Percentiles rank a stretch among this genome's conserved stretches.
phyloP scores from a whole-genome alignment of 2,113 vertebrate genomes.

The Procavia capensis region DNA sequence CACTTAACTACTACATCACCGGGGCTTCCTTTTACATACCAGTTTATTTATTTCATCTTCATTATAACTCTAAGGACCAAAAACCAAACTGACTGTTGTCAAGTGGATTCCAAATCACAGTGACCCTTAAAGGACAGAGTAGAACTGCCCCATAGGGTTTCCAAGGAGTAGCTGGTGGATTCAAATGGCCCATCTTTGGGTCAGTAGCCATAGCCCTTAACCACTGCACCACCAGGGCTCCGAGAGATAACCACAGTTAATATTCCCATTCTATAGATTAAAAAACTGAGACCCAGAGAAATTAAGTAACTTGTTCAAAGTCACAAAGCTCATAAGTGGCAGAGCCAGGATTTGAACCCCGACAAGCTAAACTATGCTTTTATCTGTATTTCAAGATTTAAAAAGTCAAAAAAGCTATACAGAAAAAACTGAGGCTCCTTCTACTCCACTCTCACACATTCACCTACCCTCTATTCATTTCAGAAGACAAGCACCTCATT shows the following conservation, averaged over 20 bases:
- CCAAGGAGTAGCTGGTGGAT: too few relatives aligned
- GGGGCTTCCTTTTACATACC: too few relatives aligned
- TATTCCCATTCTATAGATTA: background rate
- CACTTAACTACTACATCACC: too few relatives aligned
- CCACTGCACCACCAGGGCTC: too few relatives aligned
- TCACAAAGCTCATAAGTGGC: background rate
- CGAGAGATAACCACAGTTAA: background rate
- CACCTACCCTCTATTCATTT: background rate
- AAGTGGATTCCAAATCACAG: too few relatives aligned
- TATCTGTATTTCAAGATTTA: background rate
- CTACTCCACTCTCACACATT: background rate
- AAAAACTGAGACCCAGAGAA: background rate
- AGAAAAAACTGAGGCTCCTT: background rate
- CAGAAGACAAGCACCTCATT: background rate
- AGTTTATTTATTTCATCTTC: background rate
- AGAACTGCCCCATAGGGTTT: too few relatives aligned
- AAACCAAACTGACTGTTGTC: too few relatives aligned
- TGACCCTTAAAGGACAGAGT: too few relatives aligned
- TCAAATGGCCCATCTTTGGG: too few relatives aligned
- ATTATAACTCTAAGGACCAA: background rate
- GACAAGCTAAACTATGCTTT: background rate
- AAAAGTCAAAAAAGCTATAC: background rate
- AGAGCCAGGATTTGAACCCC: conserved; percentile 2
- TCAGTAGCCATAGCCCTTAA: too few relatives aligned
- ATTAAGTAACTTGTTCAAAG: background rate